These are phyloP conservation scores for Prunella fulvescens DNA, from an alignment of 2,113 vertebrate genomes.

Conservation along the genomic window DNA sequence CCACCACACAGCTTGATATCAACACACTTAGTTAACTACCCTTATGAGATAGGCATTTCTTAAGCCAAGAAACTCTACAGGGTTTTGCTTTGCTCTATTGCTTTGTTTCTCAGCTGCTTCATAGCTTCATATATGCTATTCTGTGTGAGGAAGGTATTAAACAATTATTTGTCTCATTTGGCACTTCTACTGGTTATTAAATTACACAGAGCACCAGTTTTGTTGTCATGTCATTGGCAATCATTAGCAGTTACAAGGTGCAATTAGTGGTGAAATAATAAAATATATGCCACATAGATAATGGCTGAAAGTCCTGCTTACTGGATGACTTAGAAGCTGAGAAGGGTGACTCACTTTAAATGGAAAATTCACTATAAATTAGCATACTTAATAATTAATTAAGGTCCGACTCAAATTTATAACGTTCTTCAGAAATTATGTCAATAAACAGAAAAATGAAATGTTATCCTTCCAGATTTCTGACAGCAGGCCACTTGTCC, in stretches of 20 bases:
- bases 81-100: no score
- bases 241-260: neutral
- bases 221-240: neutral
- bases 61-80: neutral
- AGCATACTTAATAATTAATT: neutral
- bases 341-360: neutral
- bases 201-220: neutral
- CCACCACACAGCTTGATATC: neutral
- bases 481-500: neutral
- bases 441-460: neutral
- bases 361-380: neutral
- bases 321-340: neutral
- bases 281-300: neutral
- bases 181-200: neutral
- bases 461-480: neutral
- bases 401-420: neutral
- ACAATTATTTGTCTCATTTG: neutral
- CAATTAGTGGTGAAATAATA: neutral
- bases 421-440: neutral
- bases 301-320: neutral
- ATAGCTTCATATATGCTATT: neutral
- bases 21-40: neutral
- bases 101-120: neutral
- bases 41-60: neutral
- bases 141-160: neutral